Evolutionary conservation across 2,797 vertebrate species (phyloP), one percentile per base, ranked within the genome.

Genomic region (Tangara arthus): DNA sequence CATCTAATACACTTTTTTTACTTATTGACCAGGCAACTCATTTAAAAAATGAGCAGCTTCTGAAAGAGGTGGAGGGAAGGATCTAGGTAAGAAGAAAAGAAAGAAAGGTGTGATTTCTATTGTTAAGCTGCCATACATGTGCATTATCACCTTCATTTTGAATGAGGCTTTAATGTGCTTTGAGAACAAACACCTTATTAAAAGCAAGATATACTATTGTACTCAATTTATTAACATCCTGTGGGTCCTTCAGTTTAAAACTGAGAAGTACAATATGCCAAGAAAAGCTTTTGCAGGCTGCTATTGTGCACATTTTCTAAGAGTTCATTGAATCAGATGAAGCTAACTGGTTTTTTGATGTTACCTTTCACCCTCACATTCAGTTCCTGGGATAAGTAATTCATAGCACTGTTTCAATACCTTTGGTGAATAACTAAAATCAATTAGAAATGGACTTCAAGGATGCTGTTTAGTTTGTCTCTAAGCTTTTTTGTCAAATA

Each of bases 111-210:
- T 94, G 81, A 95, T 82, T 94, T 93, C 46, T 86, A 44, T 94
- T 81, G 88, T 93, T 78, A 80, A 93, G 66, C 79, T 32, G 34
- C 76, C 22, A 18, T 72, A 66, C 2, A 11, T 76, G 34, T 59
- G 71, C 82, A 76, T 97, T 95, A 96, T 82, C 82, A 2, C 79
- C 82, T 95, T 94, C n/a, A 0, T 95, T 87, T 89, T 83, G 76
- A 87, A 83, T 83, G 39, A 71, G 56, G 30, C 70, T 92, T 94
- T 91, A 90, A 94, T 95, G 82, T 81, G 28, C 52, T 75, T 79
- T 96, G 82, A 88, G 87, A 89, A 85, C 72, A 97, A 96, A 70
- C n/a, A 60, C 57, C 92, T 84, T 94, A 92, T 85, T 93, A 95
- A 96, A 95, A 90, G 83, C 52, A 94, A 91, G 94, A 87, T 73